Base-by-base conservation (phyloP, 2,888 invertebrate species). In the Eurois occulta region DNA sequence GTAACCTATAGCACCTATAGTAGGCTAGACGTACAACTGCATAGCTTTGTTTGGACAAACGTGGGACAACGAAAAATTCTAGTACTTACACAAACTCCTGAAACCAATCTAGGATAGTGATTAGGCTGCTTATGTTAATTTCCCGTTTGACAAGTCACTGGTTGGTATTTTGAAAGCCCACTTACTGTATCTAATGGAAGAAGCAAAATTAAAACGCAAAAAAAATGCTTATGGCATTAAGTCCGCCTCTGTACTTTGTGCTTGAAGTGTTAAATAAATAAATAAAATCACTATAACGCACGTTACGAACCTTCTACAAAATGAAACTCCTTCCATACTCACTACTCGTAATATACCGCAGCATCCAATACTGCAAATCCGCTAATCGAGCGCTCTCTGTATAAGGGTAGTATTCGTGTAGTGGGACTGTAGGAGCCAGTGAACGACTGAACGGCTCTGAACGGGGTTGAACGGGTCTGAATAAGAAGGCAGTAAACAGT, bases 401-500 rank as follows among this genome's bases (percentile, higher is more conserved):
- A 46, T 62, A 62, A 79, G 80, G 78, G 55, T 78, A 32, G 72
- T 66, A 10, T 65, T 66, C 35, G 13, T 67, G 72, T 67, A 72
- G 78, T 66, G 58, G 64, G 24, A 18, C n/a, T 62, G 43, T 2
- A 13, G 43, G 83, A 83, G 43, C 71, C 32, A 58, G 70, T 43
- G 70, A 71, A 46, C 68, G 68, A 38, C 66, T 78, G 75, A 75
- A 48, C 75, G 60, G 21, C 18, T 77, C 55, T 48, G 77, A 60
- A 78, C 68, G 52, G 52, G 32, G 55, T 48, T 28, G 43, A 77
- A 64, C 74, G 32, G 46, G 5, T 71, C 62, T 64, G 84, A 83
- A 84, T 80, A 83, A 87, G 83, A 83, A 86, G 81, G 48, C 82
- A 75, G 85, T 82, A 85, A 78, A 85, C 83, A 83, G 87, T 85